Conservation (phyloP, 2,797 vertebrate species). For the Picus viridis region DNA sequence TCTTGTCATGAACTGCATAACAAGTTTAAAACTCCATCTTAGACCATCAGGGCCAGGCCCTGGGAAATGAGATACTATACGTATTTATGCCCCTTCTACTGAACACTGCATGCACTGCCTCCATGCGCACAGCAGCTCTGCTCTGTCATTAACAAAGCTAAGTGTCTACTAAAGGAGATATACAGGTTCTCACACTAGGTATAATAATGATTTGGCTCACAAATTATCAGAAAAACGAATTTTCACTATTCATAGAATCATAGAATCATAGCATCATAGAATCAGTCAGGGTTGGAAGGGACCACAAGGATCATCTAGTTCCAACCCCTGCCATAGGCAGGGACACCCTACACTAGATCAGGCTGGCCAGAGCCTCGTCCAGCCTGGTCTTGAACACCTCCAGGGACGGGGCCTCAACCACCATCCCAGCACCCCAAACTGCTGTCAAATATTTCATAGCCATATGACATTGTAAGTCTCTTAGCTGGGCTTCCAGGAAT, state of each 20-base stretch:
- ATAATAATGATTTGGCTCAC: neutral
- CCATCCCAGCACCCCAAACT: neutral
- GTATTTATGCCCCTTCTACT: neutral
- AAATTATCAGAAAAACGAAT: neutral
- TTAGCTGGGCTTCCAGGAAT: neutral
- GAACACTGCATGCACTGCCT: rapidly evolving
- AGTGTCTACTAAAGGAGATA: neutral
- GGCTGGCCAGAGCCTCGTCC: too few relatives aligned
- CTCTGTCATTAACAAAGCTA: neutral
- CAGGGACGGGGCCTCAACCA: too few relatives aligned
- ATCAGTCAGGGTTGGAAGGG: too few relatives aligned
- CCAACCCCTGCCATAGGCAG: too few relatives aligned
- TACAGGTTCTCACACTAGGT: neutral
- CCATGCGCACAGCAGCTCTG: neutral
- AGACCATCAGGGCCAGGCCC: neutral
- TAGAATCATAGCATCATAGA: too few relatives aligned
- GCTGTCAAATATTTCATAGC: neutral
- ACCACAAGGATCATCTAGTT: too few relatives aligned
- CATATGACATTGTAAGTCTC: neutral
- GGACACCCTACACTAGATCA: too few relatives aligned
- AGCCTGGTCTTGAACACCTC: too few relatives aligned
- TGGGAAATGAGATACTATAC: neutral
- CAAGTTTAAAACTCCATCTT: neutral
- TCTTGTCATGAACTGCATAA: neutral
- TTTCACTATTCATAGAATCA: rapidly evolving